phyloP scores from a whole-genome alignment of 2,797 vertebrate genomes.

The Anguilla anguilla region DNA sequence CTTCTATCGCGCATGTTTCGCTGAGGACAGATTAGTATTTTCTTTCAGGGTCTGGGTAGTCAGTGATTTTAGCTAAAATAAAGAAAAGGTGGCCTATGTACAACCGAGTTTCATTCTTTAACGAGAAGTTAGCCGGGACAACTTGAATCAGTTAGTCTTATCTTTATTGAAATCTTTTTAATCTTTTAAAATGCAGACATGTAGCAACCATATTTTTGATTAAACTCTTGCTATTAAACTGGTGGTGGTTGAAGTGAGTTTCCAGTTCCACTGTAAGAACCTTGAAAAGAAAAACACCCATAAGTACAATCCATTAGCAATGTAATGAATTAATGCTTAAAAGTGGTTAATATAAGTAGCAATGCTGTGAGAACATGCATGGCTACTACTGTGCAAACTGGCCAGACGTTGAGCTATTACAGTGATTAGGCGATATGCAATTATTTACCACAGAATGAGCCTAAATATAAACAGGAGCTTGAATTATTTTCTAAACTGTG shows the following conservation, averaged over 20 bases:
- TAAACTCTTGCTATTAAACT: neutral
- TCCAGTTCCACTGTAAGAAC: neutral
- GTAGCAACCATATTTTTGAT: neutral
- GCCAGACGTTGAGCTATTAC: no score
- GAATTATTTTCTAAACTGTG: no score
- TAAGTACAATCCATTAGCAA: neutral
- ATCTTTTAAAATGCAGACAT: neutral
- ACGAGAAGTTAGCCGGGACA: neutral
- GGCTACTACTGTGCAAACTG: neutral
- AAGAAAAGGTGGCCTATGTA: neutral
- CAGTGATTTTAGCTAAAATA: neutral
- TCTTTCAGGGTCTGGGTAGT: neutral
- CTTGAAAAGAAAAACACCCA: neutral
- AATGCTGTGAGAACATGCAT: neutral
- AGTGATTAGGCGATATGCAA: neutral
- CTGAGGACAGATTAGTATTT: neutral
- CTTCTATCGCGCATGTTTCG: slow-evolving; percentile 26
- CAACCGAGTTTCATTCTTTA: neutral
- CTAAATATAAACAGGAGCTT: no score
- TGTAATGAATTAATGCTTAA: neutral
- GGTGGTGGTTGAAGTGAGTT: neutral
- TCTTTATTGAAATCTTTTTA: neutral
- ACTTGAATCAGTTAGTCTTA: neutral
- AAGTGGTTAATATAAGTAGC: neutral
- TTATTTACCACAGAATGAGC: neutral